Conservation (phyloP, 2,797 vertebrate species). For the Pseudochirops cupreus region DNA sequence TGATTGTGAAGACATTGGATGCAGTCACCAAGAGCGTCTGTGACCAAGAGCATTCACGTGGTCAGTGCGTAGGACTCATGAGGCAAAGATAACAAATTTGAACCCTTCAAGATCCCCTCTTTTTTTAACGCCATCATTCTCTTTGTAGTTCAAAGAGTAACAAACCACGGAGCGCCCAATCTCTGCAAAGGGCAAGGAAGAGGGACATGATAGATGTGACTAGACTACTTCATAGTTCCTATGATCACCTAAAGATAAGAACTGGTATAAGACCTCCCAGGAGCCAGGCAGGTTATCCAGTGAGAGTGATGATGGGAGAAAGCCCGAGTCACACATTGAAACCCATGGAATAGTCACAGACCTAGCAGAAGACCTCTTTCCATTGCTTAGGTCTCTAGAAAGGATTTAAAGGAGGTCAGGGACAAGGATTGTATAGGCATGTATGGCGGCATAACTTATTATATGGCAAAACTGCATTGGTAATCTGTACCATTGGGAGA, state of each 20-base stretch:
- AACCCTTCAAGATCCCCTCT: background rate
- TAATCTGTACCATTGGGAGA: background rate
- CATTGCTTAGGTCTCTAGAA: background rate
- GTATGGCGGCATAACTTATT: too few species aligned
- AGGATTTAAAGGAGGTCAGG: background rate
- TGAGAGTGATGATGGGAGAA: background rate
- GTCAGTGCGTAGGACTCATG: background rate
- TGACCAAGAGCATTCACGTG: background rate
- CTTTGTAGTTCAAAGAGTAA: background rate
- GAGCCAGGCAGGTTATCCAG: background rate
- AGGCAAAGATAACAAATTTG: background rate
- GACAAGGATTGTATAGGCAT: background rate
- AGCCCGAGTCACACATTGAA: background rate
- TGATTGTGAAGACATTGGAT: background rate
- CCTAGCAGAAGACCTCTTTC: background rate
- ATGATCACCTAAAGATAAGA: background rate
- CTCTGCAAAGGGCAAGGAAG: background rate
- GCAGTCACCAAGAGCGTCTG: background rate
- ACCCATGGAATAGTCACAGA: background rate
- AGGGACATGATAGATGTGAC: background rate
- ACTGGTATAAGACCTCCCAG: background rate
- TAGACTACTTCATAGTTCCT: background rate
- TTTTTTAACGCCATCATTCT: background rate
- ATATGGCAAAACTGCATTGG: background rate
- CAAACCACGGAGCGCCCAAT: background rate